These are phyloP conservation scores for Oryzias curvinotus DNA, from an alignment of 2,113 vertebrate genomes.

Conservation along the genomic window DNA sequence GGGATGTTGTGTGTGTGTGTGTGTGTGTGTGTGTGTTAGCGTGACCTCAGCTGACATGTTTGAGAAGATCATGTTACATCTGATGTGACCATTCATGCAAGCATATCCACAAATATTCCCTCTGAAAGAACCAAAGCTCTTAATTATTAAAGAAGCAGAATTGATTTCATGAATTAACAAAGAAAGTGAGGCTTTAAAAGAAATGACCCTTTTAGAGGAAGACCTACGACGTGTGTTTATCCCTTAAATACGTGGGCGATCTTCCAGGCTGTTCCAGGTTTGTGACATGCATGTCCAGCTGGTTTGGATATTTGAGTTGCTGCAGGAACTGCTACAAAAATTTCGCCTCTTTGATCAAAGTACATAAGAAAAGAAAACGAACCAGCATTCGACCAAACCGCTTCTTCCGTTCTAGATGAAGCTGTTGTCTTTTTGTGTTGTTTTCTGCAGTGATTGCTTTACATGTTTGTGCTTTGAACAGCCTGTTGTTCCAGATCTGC, in stretches of 20 bases:
- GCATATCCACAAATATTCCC: conserved; percentile 33
- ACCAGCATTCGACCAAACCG: too few species aligned
- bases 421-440: too few species aligned
- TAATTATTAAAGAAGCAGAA: conserved; percentile 69
- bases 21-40: neutral
- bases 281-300: too few species aligned
- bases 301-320: too few species aligned
- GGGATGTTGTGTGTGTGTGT: neutral
- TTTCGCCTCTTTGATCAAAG: too few species aligned
- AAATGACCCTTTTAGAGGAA: conserved; percentile 7
- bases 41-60: neutral
- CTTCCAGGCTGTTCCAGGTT: too few species aligned
- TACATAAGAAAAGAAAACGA: too few species aligned
- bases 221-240: neutral
- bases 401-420: too few species aligned
- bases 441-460: too few species aligned
- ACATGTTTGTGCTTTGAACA: too few species aligned
- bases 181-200: conserved; percentile 43
- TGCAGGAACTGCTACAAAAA: too few species aligned
- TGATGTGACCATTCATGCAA: conserved; percentile 30
- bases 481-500: too few species aligned
- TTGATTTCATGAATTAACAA: conserved; percentile 72
- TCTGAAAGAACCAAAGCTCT: conserved; percentile 42
- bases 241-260: neutral
- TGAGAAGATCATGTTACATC: conserved; percentile 18